phyloP scores from a whole-genome alignment of 2,113 vertebrate species.

The Paramisgurnus dabryanus region DNA sequence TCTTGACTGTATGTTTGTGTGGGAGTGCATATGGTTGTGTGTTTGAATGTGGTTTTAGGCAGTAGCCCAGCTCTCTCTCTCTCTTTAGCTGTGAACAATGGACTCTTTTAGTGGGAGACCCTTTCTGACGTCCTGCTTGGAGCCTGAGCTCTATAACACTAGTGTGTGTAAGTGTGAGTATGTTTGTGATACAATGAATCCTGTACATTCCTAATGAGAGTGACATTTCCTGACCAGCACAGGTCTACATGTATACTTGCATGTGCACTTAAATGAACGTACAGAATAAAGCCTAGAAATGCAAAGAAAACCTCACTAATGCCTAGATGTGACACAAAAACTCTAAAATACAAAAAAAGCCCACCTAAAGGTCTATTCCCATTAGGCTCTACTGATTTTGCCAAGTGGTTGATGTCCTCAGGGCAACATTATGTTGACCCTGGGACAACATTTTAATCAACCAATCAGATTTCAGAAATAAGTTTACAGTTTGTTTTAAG shows the following conservation, averaged over 20 bases:
- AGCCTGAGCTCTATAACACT: conserved; percentile 19
- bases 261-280: not conserved
- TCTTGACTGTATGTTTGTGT: conserved; percentile 19
- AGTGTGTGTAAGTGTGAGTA: not conserved
- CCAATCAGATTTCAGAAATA: too few species aligned
- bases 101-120: conserved; percentile 49
- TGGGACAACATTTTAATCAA: too few species aligned
- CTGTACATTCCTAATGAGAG: conserved; percentile 34
- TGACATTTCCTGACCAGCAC: conserved; percentile 40
- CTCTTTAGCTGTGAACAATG: conserved; percentile 49
- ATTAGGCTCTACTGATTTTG: too few species aligned
- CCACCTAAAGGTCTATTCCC: too few species aligned
- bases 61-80: conserved; percentile 49
- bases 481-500: too few species aligned
- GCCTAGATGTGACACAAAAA: not conserved
- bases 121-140: conserved; percentile 28
- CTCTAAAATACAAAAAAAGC: not conserved
- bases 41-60: conserved; percentile 60
- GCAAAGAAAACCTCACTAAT: not conserved
- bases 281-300: not conserved
- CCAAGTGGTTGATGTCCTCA: too few species aligned
- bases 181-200: conserved; percentile 42
- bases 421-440: too few species aligned
- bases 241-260: not conserved
- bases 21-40: conserved; percentile 28